These are phyloP conservation scores for Macropodus opercularis DNA, from an alignment of 2,797 vertebrate species.

Conservation along the genomic window DNA sequence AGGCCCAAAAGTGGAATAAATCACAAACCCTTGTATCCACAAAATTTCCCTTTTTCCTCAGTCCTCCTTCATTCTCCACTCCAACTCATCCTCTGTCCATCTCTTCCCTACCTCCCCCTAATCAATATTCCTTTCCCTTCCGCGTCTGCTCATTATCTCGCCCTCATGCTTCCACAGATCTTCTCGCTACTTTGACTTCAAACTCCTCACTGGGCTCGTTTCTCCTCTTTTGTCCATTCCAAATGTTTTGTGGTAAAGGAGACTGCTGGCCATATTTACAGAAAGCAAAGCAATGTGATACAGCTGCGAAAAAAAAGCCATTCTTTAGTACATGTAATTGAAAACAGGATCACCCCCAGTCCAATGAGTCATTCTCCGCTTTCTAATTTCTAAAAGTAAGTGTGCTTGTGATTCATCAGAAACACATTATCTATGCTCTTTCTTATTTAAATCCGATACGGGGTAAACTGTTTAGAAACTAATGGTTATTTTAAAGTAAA, in stretches of 20 bases:
- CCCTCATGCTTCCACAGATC: slow-evolving; percentile 11
- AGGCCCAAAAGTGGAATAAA: slow-evolving; percentile 57
- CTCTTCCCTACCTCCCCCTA: slow-evolving; percentile 31
- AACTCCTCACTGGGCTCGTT: slow-evolving; percentile 19
- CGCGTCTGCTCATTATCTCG: slow-evolving; percentile 26
- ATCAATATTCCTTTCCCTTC: slow-evolving; percentile 34
- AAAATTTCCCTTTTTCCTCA: slow-evolving; percentile 12
- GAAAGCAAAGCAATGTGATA: slow-evolving; percentile 62
- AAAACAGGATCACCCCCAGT: slow-evolving; percentile 70
- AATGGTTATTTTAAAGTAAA: slow-evolving; percentile 5
- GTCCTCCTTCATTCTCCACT: slow-evolving; percentile 30
- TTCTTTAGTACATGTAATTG: slow-evolving; percentile 71
- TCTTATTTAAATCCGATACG: slow-evolving; percentile 11
- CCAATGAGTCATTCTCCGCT: slow-evolving; percentile 55
- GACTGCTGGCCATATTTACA: slow-evolving; percentile 58
- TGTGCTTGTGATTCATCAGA: slow-evolving; percentile 25
- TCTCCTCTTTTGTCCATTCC: slow-evolving; percentile 24
- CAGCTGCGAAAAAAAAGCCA: slow-evolving; percentile 37
- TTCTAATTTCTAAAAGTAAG: slow-evolving; percentile 49
- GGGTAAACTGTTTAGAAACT: slow-evolving; percentile 22
- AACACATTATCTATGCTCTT: slow-evolving; percentile 24
- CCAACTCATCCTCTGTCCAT: slow-evolving; percentile 46
- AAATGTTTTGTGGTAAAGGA: slow-evolving; percentile 43
- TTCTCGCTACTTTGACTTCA: background rate
- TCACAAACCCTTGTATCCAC: slow-evolving; percentile 42